Evolutionary conservation across 1,140 invertebrate genomes (phyloP), one percentile per base, ranked within the genome.

Genomic region (Triops longicaudatus): DNA sequence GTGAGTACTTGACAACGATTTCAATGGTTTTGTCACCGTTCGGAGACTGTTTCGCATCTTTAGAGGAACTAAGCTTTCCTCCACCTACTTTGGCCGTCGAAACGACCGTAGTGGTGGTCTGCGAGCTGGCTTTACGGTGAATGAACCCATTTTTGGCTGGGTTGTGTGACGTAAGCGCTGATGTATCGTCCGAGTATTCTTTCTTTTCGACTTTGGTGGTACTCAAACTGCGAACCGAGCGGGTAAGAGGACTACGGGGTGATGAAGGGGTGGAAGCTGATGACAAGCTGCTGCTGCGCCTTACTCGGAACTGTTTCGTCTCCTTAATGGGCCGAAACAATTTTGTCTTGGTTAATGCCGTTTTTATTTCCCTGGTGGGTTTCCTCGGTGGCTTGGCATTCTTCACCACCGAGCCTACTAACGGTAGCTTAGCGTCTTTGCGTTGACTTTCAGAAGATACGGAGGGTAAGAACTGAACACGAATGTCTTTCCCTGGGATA

Each of bases 1-100:
- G 74, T 6, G 74, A 75, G 44, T 75, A 75, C 17, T 41, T 75
- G 26, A 75, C 74, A 26, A 75, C 44, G 37, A 75, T 75, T 50
- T 75, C 37, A 17, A 75, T 75, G 17, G 74, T 75, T 12, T 75
- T 75, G 22, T 63, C 50, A 12, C 17, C 22, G 17, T 22, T 22
- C 1, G 50, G 14, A 17, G 50, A 17, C 22, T 10, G 17, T 31
- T 75, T 75, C 42, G 26, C n/a, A 31, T 75, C 43, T n/a, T 22
- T 50, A 9, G 74, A 41, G 4, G 27, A 12, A 1, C 26, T 44
- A 22, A n/a, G 26, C 12, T 43, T 41, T 12, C 4, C 26, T 43
- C 44, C 74, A 5, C 42, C 37, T 43, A 44, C 27, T 75, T 41
- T 41, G 17, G 74, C 41, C 43, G 44, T 11, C 2, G 74, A 26